Conservation (phyloP, 2,888 invertebrate genomes). For the Diabrotica balteata region DNA sequence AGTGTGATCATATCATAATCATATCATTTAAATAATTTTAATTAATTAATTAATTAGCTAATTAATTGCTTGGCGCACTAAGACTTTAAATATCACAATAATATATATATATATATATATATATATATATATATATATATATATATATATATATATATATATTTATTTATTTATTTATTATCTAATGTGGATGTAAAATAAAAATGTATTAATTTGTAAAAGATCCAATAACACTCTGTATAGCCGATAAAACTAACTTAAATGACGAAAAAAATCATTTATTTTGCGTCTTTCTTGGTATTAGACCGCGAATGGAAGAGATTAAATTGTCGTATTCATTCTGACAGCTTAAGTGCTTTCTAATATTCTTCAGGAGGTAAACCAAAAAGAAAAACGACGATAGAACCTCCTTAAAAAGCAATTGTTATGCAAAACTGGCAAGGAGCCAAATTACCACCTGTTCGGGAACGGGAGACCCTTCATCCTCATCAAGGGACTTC, state of each 20-base stretch:
- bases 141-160: no score
- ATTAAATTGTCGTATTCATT: conserved; percentile 62
- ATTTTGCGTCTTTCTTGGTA: conserved; percentile 54
- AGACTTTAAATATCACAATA: no score
- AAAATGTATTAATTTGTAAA: no score
- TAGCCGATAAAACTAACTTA: not conserved
- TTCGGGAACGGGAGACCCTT: conserved; percentile 56
- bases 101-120: no score
- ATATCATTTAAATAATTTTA: no score
- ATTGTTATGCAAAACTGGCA: conserved; percentile 62
- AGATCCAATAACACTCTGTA: not conserved
- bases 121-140: no score
- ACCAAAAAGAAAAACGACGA: conserved; percentile 59
- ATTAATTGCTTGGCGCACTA: no score
- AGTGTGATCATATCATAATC: no score
- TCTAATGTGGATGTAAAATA: no score
- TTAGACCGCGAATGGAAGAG: conserved; percentile 51
- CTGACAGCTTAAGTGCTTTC: conserved; percentile 60
- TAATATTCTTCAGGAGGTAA: conserved; percentile 60
- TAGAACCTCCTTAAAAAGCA: conserved; percentile 59
- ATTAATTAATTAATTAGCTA: no score
- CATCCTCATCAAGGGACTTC: conserved; percentile 60
- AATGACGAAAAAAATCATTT: conserved; percentile 55
- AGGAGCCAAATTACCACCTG: conserved; percentile 60
- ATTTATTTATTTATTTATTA: no score